Evolutionary conservation across 2,888 invertebrate species (phyloP).

Genomic region (Elmis aenea): DNA sequence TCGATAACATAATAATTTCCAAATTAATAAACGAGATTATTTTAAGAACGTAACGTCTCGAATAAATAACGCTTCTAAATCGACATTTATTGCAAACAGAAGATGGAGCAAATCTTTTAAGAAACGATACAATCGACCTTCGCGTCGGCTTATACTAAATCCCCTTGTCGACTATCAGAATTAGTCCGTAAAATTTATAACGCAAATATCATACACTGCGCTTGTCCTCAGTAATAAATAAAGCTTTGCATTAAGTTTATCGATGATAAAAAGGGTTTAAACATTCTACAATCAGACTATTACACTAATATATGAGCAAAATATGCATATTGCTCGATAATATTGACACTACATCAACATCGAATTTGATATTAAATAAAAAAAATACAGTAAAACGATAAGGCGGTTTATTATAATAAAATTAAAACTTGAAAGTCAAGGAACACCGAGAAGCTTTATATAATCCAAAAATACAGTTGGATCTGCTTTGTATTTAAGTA

Average conservation of each 20-base stretch:
- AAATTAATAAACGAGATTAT: constrained; percentile 8
- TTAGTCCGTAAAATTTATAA: constrained; percentile 30
- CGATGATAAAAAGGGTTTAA: constrained; percentile 25
- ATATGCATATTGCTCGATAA: no score
- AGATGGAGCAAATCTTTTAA: constrained; percentile 15
- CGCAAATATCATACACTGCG: constrained; percentile 21
- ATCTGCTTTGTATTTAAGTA: no score
- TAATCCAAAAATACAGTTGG: no score
- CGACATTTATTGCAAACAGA: constrained; percentile 17
- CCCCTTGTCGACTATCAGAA: constrained; percentile 27
- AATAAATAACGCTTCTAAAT: constrained; percentile 13
- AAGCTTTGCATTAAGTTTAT: constrained; percentile 35
- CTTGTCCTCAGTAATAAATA: constrained; percentile 31
- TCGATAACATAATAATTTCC: constrained; percentile 11
- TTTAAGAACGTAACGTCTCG: constrained; percentile 4
- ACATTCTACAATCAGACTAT: no score
- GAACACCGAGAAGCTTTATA: no score
- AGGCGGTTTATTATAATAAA: no score
- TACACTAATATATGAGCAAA: no score
- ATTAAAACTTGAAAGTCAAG: no score
- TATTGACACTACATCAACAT: no score
- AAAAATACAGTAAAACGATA: no score
- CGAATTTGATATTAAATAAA: no score
- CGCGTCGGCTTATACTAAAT: constrained; percentile 24
- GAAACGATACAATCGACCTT: constrained; percentile 21